These are phyloP conservation scores for Agriopis leucophaearia DNA, from an alignment of 2,888 invertebrate genomes.

Conservation along the genomic window DNA sequence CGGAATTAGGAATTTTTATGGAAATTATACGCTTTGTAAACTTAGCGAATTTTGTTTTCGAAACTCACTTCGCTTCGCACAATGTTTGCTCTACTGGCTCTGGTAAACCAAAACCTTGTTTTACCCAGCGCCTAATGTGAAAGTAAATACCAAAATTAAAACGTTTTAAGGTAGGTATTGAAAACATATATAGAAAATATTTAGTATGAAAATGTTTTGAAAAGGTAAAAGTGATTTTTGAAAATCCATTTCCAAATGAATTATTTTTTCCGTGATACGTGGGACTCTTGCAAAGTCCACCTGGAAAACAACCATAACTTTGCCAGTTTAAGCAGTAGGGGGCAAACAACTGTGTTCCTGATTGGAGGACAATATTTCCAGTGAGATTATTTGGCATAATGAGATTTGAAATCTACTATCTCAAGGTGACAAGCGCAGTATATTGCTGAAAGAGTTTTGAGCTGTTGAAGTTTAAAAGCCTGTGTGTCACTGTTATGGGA, in stretches of 20 bases:
- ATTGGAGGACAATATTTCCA: too few species aligned
- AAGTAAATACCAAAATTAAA: slow-evolving; percentile 1
- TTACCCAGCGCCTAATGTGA: slow-evolving; percentile 4
- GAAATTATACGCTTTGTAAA: slow-evolving; percentile 21
- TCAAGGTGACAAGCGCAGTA: too few species aligned
- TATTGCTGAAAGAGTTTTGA: too few species aligned
- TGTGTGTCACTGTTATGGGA: too few species aligned
- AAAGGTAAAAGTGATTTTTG: background rate
- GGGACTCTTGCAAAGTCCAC: too few species aligned
- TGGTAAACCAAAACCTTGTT: slow-evolving; percentile 7
- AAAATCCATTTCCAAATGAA: background rate
- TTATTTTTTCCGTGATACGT: background rate
- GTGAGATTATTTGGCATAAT: too few species aligned
- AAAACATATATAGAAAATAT: slow-evolving; percentile 1
- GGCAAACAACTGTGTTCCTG: too few species aligned
- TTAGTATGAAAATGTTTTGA: background rate
- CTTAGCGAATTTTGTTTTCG: slow-evolving; percentile 15
- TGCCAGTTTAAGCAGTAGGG: too few species aligned
- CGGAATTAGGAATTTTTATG: slow-evolving; percentile 14
- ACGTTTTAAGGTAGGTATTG: background rate
- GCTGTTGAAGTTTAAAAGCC: too few species aligned
- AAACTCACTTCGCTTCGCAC: slow-evolving; percentile 10
- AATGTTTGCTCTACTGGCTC: slow-evolving; percentile 14
- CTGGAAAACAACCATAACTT: too few species aligned
- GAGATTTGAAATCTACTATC: too few species aligned